Evolutionary conservation across 2,888 invertebrate species (phyloP), one percentile per base, ranked within the genome.

Genomic region (Temnothorax rugatulus): DNA sequence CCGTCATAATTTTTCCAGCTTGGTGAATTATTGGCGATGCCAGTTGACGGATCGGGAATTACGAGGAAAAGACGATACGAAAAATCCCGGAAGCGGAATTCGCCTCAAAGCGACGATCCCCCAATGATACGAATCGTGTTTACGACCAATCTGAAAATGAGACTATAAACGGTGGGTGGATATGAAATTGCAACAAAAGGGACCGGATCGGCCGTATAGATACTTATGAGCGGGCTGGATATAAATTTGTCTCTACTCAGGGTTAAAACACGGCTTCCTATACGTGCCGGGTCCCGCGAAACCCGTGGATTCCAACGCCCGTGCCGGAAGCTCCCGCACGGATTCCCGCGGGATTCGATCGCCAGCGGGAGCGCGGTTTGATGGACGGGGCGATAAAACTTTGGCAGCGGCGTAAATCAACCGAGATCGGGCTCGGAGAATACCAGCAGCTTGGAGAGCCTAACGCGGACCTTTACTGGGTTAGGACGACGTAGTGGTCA

Each of bases 371-470:
- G 77, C 52, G 66, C 57, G 66, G 66, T 84, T 90, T 91, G 91
- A 93, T 88, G 75, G 91, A 92, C 90, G 90, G 89, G 79, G 87
- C 91, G 92, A 93, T 93, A 93, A 92, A 93, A 93, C 90, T 93
- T 93, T 91, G 89, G 89, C 89, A 73, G 86, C 82, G 90, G 86
- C 87, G 90, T 93, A 92, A 93, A 93, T 93, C 92, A 92, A 92
- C 21, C 86, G 86, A 59, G 44, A 38, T 57, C 68, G 84, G 81
- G 50, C 38, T 15, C 38, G 69, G 88, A 84, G 89, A 88, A 91
- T 91, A 89, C 87, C 83, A 64, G 71, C 79, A 71, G 47, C 50
- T 71, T 52, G 75, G 79, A 84, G 75, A 84, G 75, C 71, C 71
- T 75, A 85, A 61, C 41, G 83, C 59, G 50, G 25, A 68, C 61